A percentile compares a stretch with the other conserved stretches of the same genome.
phyloP scores from a whole-genome alignment of 2,797 vertebrate genomes.

The Simalia tracyae region DNA sequence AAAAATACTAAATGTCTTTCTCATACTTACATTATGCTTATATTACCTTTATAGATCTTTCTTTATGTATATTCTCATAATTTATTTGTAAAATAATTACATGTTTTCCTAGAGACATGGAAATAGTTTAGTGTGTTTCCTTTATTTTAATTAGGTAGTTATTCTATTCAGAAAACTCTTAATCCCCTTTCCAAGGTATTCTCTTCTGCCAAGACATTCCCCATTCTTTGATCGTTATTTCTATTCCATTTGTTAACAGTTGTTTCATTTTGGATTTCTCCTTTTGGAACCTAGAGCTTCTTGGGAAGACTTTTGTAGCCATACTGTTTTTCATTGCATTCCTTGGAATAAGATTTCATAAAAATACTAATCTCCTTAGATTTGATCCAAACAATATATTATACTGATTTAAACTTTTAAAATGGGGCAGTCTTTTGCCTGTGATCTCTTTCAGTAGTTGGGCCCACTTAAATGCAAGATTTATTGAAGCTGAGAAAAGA shows the following conservation, averaged over 20 bases:
- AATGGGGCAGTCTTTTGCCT: not conserved
- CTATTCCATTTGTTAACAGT: not conserved
- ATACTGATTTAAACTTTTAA: slow-evolving; percentile 9
- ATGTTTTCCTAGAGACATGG: not conserved
- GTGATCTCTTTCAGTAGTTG: not conserved
- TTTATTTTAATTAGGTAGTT: not conserved
- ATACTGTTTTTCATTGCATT: not conserved
- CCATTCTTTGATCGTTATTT: not conserved
- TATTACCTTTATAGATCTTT: not conserved
- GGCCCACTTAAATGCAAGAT: not conserved
- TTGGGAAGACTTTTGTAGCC: not conserved
- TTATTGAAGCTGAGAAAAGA: not conserved
- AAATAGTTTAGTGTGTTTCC: not conserved
- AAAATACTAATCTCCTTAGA: not conserved
- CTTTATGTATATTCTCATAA: not conserved
- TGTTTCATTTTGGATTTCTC: not conserved
- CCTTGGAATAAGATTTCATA: not conserved
- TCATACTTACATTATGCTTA: not conserved
- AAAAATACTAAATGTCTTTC: not conserved
- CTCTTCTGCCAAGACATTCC: not conserved
- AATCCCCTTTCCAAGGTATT: not conserved
- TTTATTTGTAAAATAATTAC: not conserved
- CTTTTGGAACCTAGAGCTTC: not conserved
- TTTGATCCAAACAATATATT: not conserved
- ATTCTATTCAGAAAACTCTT: not conserved